Base-by-base conservation (phyloP, 2,113 vertebrate species). In the Odocoileus virginianus region DNA sequence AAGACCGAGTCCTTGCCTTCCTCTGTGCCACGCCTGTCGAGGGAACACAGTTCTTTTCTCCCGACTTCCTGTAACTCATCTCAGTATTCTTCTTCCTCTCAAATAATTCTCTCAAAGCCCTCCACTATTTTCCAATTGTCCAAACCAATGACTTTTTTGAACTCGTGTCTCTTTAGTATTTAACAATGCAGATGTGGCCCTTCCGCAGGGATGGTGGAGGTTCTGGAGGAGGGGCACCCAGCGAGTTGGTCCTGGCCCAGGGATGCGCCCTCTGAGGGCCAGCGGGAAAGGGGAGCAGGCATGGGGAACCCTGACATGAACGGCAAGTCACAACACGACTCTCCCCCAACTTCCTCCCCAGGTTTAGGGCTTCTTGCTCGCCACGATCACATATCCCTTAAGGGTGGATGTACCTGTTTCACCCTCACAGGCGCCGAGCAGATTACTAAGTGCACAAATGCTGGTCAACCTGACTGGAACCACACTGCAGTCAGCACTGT, bases 251-350 rank as follows among this genome's bases (percentile, higher is more conserved):
- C 78, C 50, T 16, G 36, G 14, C 61, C 76, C n/a, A 9, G 43
- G 5, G 36, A n/a, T 6, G 60, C 16, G 19, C 28, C 25, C 19
- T 23, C 2, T 6, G 30, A 30, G 43, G 5, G 16, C 1, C 1
- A 0, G 17, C 19, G 43, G 27, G 19, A 33, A 27, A 36, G 64
- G 67, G 10, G 28, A 27, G 40, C 6, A 30, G 17, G 91, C 50
- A 17, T 0, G 0, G 15, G 43, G 5, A 14, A 3, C 17, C 52
- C 47, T 3, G 25, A 30, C 0, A 0, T 0, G 16, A 16, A 21
- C 19, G 0, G 27, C 3, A 4, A n/a, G 0, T 3, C 28, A 7
- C 0, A 36, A 12, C 27, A 1, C 1, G n/a, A 16, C 6, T 13
- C 27, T 50, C 47, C 55, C 57, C 11, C 2, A 5, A 0, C 1